Conservation (phyloP, 2,888 invertebrate genomes). For the Eristalinus aeneus region DNA sequence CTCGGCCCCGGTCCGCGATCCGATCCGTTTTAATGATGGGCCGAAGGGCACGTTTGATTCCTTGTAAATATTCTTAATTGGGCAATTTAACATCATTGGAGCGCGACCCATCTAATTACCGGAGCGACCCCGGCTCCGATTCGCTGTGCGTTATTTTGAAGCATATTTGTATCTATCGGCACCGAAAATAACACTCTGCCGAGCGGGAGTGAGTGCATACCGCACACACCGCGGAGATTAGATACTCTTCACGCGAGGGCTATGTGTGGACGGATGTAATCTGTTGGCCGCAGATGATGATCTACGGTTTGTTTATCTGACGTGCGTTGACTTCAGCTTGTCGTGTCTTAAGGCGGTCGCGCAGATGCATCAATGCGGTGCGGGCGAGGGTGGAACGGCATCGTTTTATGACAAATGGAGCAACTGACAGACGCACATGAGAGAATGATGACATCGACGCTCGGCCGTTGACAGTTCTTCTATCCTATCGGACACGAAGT, state of each 20-base stretch:
- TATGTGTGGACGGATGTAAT: conserved; percentile 66
- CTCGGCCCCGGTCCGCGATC: conserved; percentile 5
- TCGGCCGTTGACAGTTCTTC: conserved; percentile 6
- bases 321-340: conserved; percentile 65
- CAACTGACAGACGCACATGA: conserved; percentile 62
- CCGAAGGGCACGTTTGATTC: conserved; percentile 69
- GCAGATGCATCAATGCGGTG: not conserved
- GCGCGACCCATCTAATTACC: conserved; percentile 76
- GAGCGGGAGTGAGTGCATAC: conserved; percentile 22
- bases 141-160: conserved; percentile 54
- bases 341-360: not conserved
- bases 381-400: not conserved
- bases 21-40: conserved; percentile 54
- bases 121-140: conserved; percentile 10
- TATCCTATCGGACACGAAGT: conserved; percentile 11
- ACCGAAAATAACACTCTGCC: conserved; percentile 49
- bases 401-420: conserved; percentile 70
- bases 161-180: conserved; percentile 55
- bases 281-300: conserved; percentile 69
- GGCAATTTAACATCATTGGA: conserved; percentile 80
- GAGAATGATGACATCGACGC: conserved; percentile 65
- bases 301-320: conserved; percentile 71
- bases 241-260: conserved; percentile 18
- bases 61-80: conserved; percentile 79
- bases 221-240: conserved; percentile 15